Conservation (phyloP, 1,140 invertebrate genomes). For the Ips nitidus region DNA sequence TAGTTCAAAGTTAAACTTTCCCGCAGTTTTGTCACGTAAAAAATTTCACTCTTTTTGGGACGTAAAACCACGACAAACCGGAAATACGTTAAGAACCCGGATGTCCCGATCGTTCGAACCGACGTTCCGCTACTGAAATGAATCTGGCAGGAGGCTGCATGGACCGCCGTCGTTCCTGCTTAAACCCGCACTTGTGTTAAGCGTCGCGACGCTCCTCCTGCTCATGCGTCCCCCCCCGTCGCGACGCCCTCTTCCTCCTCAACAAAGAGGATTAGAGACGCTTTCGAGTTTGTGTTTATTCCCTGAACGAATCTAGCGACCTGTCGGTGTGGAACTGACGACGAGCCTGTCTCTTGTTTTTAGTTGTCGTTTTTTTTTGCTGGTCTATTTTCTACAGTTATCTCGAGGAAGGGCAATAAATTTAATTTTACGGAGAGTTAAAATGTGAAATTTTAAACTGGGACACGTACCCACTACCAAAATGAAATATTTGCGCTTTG, state of each 20-base stretch:
- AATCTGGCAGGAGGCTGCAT: constrained; percentile 42
- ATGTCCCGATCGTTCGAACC: constrained; percentile 22
- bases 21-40: not conserved
- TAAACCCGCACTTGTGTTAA: constrained; percentile 53
- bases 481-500: constrained; percentile 1
- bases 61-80: constrained; percentile 25
- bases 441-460: constrained; percentile 12
- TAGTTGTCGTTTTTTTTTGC: constrained; percentile 14
- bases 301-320: constrained; percentile 50
- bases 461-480: not conserved
- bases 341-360: constrained; percentile 26
- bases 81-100: constrained; percentile 5
- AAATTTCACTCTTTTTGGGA: too few relatives aligned
- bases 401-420: constrained; percentile 12
- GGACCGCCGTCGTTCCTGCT: constrained; percentile 45
- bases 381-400: constrained; percentile 11
- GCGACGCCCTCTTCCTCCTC: constrained; percentile 40
- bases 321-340: constrained; percentile 47
- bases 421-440: constrained; percentile 11
- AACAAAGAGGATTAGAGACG: constrained; percentile 50
- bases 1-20: not conserved
- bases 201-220: constrained; percentile 50
- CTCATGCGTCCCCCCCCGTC: constrained; percentile 49
- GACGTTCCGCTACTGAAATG: constrained; percentile 45
- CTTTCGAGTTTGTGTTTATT: constrained; percentile 52